Conservation (phyloP, 2,797 vertebrate genomes). For the Aldrovandia affinis region DNA sequence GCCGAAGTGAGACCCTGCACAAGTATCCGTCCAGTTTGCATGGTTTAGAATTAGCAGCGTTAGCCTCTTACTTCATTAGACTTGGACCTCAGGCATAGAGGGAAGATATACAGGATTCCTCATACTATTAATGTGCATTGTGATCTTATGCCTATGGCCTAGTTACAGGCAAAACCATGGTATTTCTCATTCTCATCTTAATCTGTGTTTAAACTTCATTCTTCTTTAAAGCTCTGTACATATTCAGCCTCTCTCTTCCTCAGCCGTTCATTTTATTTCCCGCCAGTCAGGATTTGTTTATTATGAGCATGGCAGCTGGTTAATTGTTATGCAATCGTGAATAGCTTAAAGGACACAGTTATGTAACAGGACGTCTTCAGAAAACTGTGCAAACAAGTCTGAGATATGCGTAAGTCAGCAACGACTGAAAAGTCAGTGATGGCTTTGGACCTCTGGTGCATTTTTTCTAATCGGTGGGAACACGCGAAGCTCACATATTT, state of each 20-base stretch:
- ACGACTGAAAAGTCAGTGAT: neutral
- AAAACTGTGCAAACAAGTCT: neutral
- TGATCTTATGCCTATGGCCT: neutral
- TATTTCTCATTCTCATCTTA: neutral
- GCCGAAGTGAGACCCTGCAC: neutral
- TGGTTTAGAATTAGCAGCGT: neutral
- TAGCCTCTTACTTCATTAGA: neutral
- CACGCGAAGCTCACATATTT: neutral
- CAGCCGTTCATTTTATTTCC: neutral
- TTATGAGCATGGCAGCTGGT: neutral
- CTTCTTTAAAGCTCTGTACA: neutral
- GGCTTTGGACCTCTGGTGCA: neutral
- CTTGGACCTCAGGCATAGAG: neutral
- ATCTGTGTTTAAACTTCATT: constrained; percentile 5
- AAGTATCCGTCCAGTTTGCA: neutral
- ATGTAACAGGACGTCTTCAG: neutral
- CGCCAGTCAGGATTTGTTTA: neutral
- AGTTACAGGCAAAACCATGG: neutral
- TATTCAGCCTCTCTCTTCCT: neutral
- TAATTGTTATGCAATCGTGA: neutral
- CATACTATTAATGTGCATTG: neutral
- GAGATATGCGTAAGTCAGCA: neutral
- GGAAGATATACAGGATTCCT: neutral
- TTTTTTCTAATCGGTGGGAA: neutral
- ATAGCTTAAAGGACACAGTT: neutral